Base-by-base conservation (phyloP, 2,888 invertebrate species). In the Andrena dorsata region DNA sequence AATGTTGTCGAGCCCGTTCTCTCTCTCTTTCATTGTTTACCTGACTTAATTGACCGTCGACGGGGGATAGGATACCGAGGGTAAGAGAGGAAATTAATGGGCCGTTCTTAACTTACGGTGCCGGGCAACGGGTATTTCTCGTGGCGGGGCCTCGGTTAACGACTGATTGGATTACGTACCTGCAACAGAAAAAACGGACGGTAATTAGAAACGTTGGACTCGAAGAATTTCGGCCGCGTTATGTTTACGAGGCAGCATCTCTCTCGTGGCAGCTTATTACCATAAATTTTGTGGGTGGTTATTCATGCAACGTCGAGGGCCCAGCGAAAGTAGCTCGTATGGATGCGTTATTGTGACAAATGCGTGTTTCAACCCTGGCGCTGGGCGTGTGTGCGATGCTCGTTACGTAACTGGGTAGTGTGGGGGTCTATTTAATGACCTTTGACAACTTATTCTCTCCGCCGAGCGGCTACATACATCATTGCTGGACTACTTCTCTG, bases 81-180 rank as follows among this genome's bases (percentile, higher is more conserved):
- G 56, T 1, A 10, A 56, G 56, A 26, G 53, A 75, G 73, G 41
- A 56, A 81, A 81, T 79, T 71, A 78, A 80, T 76, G 77, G 74
- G 76, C 20, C 63, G 53, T 56, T 76, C 73, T 84, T 65, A 66
- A 83, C 76, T 84, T 86, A 83, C 88, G 82, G 56, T 26, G 70
- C 41, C 41, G 30, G 23, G 6, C 26, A n/a, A 7, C 28, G 56
- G 47, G 66, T 30, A 49, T 41, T 69, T 49, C 13, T 41, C 41
- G 20, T n/a, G 16, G 23, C 28, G 23, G 7, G 20, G 35, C 23
- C 16, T 35, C n/a, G 16, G 49, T 49, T 73, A 83, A 69, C 49
- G 80, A 85, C 78, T 76, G 85, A 78, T 82, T 74, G 72, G 64
- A 63, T 78, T 91, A 92, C 92, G 90, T 92, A 92, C 92, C 92